Evolutionary conservation across 2,888 invertebrate genomes (phyloP).

Genomic region (Gari tellinella): DNA sequence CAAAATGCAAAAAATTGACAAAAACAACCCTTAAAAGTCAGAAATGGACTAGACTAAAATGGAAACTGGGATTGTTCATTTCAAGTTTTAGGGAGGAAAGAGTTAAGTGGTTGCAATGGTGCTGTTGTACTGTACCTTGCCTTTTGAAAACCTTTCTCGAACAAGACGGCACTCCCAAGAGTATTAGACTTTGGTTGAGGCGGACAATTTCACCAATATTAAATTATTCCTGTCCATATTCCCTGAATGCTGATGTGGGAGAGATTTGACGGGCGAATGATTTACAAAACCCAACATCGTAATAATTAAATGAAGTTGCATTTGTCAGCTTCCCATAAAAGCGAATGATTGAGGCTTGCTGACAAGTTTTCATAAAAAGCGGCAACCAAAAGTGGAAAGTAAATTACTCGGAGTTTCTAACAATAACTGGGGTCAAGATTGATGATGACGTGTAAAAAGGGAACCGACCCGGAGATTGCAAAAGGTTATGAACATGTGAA

Average conservation of each 20-base stretch:
- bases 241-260: slow-evolving; percentile 45
- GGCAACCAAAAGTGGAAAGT: slow-evolving; percentile 50
- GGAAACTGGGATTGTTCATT: too few species aligned
- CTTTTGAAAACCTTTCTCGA: too few species aligned
- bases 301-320: slow-evolving; percentile 51
- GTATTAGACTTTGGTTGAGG: slow-evolving; percentile 20
- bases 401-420: slow-evolving; percentile 53
- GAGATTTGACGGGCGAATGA: slow-evolving; percentile 46
- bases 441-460: slow-evolving; percentile 35
- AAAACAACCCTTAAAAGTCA: too few species aligned
- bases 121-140: too few species aligned
- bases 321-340: slow-evolving; percentile 38
- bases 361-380: slow-evolving; percentile 49
- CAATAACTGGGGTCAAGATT: slow-evolving; percentile 46
- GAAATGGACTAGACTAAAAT: too few species aligned
- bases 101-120: too few species aligned
- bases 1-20: too few species aligned
- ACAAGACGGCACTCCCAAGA: slow-evolving; percentile 1
- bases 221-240: slow-evolving; percentile 54
- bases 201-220: slow-evolving; percentile 51
- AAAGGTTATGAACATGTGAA: slow-evolving; percentile 41
- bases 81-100: too few species aligned
- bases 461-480: slow-evolving; percentile 17
- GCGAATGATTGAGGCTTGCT: slow-evolving; percentile 37
- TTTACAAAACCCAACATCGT: slow-evolving; percentile 37